Evolutionary conservation across 2,113 vertebrate genomes (phyloP).

Genomic region (Salvator merianae): DNA sequence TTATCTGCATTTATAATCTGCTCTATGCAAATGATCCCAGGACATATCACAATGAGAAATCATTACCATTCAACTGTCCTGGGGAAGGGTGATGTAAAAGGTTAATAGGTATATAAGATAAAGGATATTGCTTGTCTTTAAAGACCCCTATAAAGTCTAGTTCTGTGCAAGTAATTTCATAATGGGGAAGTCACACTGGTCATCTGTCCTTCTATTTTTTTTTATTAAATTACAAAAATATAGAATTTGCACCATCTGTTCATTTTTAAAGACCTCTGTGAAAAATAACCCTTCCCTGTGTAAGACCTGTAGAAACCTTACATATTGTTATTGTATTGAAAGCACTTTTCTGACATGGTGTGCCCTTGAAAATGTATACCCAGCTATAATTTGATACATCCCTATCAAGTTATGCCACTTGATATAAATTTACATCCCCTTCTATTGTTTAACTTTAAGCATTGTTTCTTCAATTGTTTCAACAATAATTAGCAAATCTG

Average conservation of each 20-base stretch:
- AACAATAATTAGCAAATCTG: conserved; percentile 30
- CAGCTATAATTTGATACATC: conserved; percentile 9
- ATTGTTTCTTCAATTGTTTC: conserved; percentile 12
- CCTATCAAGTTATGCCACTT: not conserved
- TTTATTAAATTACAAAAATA: not conserved
- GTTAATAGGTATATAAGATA: not conserved
- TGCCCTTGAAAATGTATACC: conserved; percentile 7
- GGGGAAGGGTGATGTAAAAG: not conserved
- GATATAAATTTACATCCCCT: conserved; percentile 4
- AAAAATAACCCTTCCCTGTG: conserved; percentile 17
- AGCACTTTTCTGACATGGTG: not conserved
- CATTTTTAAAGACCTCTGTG: conserved; percentile 2
- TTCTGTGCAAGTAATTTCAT: not conserved
- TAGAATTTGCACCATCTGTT: not conserved
- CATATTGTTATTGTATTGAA: not conserved
- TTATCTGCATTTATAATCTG: no score
- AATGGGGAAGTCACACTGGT: not conserved
- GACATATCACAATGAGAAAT: not conserved
- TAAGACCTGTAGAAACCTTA: not conserved
- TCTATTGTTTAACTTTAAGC: conserved; percentile 8
- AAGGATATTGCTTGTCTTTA: not conserved
- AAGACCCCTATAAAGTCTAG: not conserved
- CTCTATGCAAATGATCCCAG: no score
- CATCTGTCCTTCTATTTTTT: not conserved
- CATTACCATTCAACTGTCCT: not conserved